phyloP scores from a whole-genome alignment of 2,888 invertebrate species.

The Eustalomyia histrio region DNA sequence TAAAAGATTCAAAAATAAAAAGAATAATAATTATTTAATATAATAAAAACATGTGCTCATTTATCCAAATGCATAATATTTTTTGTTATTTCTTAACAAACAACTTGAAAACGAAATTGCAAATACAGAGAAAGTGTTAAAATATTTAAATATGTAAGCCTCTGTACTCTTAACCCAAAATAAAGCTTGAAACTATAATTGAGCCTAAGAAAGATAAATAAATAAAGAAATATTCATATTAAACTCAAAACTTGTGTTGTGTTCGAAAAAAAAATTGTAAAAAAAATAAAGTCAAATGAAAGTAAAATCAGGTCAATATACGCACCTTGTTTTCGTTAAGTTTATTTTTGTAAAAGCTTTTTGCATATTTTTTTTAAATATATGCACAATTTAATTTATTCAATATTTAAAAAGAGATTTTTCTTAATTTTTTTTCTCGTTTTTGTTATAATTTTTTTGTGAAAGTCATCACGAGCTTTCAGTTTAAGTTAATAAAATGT shows the following conservation, averaged over 20 bases:
- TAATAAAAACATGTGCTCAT: constrained; percentile 42
- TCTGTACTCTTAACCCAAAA: constrained; percentile 6
- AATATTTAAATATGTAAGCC: constrained; percentile 7
- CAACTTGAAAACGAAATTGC: constrained; percentile 6
- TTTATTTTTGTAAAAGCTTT: neutral
- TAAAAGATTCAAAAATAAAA: constrained; percentile 35
- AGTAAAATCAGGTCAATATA: constrained; percentile 75
- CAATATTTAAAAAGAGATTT: constrained; percentile 14
- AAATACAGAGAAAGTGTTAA: constrained; percentile 55
- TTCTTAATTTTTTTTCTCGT: constrained; percentile 35
- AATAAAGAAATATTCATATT: neutral
- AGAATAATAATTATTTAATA: constrained; percentile 19
- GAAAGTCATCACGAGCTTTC: constrained; percentile 77
- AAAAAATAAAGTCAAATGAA: constrained; percentile 67
- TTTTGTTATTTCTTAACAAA: constrained; percentile 11
- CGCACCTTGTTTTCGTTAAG: constrained; percentile 58
- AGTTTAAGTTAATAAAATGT: constrained; percentile 39
- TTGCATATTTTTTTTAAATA: constrained; percentile 53
- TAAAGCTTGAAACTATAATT: constrained; percentile 14
- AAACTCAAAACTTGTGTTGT: constrained; percentile 15
- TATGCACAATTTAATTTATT: constrained; percentile 53
- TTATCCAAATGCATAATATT: constrained; percentile 35
- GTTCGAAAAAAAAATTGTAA: constrained; percentile 10
- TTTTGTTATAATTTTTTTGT: constrained; percentile 65
- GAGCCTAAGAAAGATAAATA: constrained; percentile 2